Base-by-base conservation (phyloP, 2,888 invertebrate genomes). In the Drosophila parthenogenetica region DNA sequence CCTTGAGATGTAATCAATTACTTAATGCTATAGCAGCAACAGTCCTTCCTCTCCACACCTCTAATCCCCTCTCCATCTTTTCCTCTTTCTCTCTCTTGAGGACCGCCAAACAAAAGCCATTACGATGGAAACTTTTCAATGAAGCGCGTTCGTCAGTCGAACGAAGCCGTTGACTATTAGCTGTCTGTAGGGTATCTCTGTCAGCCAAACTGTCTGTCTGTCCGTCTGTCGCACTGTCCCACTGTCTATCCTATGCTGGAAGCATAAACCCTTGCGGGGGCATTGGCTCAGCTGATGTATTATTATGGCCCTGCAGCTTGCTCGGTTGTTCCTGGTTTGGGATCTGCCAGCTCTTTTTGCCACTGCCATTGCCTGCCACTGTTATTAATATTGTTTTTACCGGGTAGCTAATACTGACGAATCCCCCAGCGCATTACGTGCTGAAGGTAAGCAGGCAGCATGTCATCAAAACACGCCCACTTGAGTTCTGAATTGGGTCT, bases 1-100 rank as follows among this genome's bases (percentile, higher is more conserved):
- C 90, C 91, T 79, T 73, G 91, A 91, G 91, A 91, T 89, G 91
- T 91, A 91, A 91, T 91, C 91, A 91, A 91, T 91, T 91, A 91
- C 91, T 91, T 91, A 91, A 88, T 90, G 90, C 81, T 86, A 87
- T 87, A 85, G 81, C 76, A 76, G 81, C 63, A 65, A 69, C 73
- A 63, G 65, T 11, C 11, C 13, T 35, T 13, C 13, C 29, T 49
- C 25, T 35, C 19, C 39, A 37, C 35, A 37, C 17, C 25, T 46
- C 19, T 49, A 49, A 16, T 22, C 37, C n/a, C 35, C 55, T 35
- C 11, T 14, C 13, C 22, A 22, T 5, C 25, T 19, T 7, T 29
- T 29, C 29, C 29, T 29, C 8, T 19, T 19, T 51, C 61, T 60
- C 40, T 17, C 54, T 29, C 42, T 32, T 35, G 50, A 61, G 72